Base-by-base conservation (phyloP, 2,113 vertebrate genomes). In the Formicarius rufipectus region DNA sequence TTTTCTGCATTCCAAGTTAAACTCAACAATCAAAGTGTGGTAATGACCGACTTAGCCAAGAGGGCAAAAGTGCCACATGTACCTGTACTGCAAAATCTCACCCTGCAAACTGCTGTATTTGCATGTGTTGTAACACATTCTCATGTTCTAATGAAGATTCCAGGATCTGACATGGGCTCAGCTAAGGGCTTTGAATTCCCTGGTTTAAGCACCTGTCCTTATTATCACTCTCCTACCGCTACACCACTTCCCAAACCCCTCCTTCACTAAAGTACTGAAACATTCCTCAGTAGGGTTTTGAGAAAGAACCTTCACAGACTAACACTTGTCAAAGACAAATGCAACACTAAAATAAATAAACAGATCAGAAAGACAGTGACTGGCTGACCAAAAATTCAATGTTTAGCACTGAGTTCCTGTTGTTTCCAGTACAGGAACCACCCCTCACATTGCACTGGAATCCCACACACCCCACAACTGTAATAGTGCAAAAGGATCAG, bases 321-420 rank as follows among this genome's bases (percentile, higher is more conserved):
- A 91, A 84, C 93, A 90, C 89, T 90, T 86, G 63, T 85, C 91
- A 96, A 52, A 76, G 35, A 9, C 79, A 77, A 84, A 73, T 10
- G 47, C 27, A 74, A 40, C 76, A 64, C 75, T 14, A 47, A 63
- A 33, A 17, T 40, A 81, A 67, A 73, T 40, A 4, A 76, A 73
- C 75, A 86, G 53, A 90, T 68, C 10, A 8, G 58, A 69, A 79
- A 69, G 67, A 59, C 8, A 62, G 33, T 5, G 64, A 74, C 52
- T 16, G 76, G 59, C 42, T 91, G 75, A 49, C 79, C 25, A 5
- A 82, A 94, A 83, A 84, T 18, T 40, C 79, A 28, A 4, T 4
- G 12, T 72, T 80, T 49, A 50, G 40, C 4, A 15, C 58, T 7
- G 47, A 60, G 64, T 30, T 67, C 31, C 6, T 22, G 35, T 14